phyloP scores from a whole-genome alignment of 2,113 vertebrate genomes.

The Coregonus clupeaformis region DNA sequence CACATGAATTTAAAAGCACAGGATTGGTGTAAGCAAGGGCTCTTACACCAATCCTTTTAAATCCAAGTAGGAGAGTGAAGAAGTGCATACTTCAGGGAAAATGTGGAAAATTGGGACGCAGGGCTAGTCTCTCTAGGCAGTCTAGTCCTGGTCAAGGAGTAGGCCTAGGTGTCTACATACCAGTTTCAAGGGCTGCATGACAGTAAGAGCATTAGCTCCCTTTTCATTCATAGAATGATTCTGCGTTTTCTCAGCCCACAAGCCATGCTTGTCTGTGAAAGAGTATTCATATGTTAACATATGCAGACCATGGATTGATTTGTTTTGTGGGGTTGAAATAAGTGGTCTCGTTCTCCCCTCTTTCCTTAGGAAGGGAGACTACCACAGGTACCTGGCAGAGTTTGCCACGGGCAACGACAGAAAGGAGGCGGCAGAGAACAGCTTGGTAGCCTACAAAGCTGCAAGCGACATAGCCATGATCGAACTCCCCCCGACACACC shows the following conservation, averaged over 20 bases:
- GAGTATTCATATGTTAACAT: background rate
- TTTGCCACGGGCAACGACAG: constrained; percentile 96
- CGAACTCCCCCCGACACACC: constrained; percentile 94
- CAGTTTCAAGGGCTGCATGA: too few relatives aligned
- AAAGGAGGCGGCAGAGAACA: constrained; percentile 98
- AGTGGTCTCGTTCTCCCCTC: background rate
- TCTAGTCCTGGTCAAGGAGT: too few relatives aligned
- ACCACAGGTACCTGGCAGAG: constrained; percentile 98
- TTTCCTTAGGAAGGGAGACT: constrained; percentile 92
- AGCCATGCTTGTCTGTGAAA: background rate
- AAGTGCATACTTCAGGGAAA: too few relatives aligned
- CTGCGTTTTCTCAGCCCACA: background rate
- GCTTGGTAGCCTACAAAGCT: constrained; percentile 95
- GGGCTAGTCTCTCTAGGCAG: too few relatives aligned
- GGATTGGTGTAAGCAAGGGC: too few relatives aligned
- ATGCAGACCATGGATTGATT: background rate
- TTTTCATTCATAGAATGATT: background rate
- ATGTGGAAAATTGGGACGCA: too few relatives aligned
- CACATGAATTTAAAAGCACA: too few relatives aligned
- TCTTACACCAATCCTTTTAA: too few relatives aligned
- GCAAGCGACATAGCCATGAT: constrained; percentile 96
- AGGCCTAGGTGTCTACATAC: too few relatives aligned
- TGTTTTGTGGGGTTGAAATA: background rate
- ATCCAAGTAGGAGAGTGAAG: too few relatives aligned
- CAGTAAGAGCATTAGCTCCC: too few relatives aligned